Evolutionary conservation across 2,888 invertebrate genomes (phyloP), one percentile per base, ranked within the genome.

Genomic region (Caenorhabditis doughertyi): DNA sequence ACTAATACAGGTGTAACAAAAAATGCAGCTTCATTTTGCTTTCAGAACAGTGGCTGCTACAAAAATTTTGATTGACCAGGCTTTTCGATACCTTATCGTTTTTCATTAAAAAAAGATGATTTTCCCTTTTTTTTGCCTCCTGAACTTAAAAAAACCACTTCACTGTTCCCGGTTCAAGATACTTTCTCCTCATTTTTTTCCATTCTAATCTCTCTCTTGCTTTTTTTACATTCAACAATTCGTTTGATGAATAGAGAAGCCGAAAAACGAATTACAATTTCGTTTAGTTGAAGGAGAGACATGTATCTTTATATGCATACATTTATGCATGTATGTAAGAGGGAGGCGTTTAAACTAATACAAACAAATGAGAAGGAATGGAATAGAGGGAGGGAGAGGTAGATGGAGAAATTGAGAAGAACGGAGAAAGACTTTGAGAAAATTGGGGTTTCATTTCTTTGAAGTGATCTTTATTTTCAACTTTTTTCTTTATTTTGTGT

Each of bases 301-400:
- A 49, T 67, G 35, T 29, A 55, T 53, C n/a, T 64, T 64, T 29
- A 49, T 68, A 51, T 58, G 58, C 35, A 58, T 58, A 58, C 39
- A 58, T 44, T n/a, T 39, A 16, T 29, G n/a, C 29, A 47, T 60
- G 16, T 11, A 42, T 42, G 11, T 23, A 16, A 39, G 39, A 39
- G 39, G 39, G 8, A 25, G 64, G 64, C 32, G 64, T 65, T 65
- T 51, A 65, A 51, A 51, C 65, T 13, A 65, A 65, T 65, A 29
- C 65, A 65, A 65, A 65, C 51, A 65, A 64, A 42, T 25, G 3
- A 21, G 49, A 49, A 13, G 2, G 29, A 32, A 47, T 44, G 18
- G 65, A 18, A 39, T 21, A 44, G n/a, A n/a, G 11, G 13, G 21
- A 35, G 27, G 16, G 55, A 29, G 9, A n/a, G n/a, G n/a, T n/a